Conservation (phyloP, 2,113 vertebrate species). For the Tapirus terrestris region DNA sequence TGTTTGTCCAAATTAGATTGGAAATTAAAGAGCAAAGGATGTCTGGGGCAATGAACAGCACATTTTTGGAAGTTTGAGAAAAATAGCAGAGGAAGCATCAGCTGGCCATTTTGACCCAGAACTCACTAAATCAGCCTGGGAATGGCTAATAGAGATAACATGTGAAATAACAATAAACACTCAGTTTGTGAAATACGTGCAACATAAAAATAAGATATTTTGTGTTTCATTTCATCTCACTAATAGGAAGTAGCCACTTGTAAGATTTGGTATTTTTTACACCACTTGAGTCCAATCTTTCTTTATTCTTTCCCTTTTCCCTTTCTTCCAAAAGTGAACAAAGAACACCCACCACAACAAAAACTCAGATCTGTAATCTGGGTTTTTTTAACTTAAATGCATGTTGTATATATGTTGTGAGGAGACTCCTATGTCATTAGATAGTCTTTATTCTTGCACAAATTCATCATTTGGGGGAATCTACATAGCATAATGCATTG, state of each 20-base stretch:
- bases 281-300: neutral
- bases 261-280: neutral
- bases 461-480: neutral
- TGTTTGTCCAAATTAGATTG: neutral
- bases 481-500: fast-evolving
- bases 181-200: neutral
- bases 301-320: neutral
- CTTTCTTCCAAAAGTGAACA: neutral
- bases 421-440: fast-evolving
- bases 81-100: neutral
- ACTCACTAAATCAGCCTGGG: neutral
- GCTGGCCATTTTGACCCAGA: neutral
- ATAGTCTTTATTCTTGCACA: neutral
- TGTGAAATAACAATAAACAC: neutral
- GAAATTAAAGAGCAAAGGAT: neutral
- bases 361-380: neutral
- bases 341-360: too few species aligned
- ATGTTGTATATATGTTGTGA: neutral
- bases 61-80: neutral
- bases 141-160: neutral
- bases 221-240: fast-evolving
- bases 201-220: neutral
- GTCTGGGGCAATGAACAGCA: neutral
- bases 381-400: neutral
- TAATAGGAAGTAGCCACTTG: neutral